These are phyloP conservation scores for Malurus leucopterus DNA, from an alignment of 2,797 vertebrate species.

Conservation along the genomic window DNA sequence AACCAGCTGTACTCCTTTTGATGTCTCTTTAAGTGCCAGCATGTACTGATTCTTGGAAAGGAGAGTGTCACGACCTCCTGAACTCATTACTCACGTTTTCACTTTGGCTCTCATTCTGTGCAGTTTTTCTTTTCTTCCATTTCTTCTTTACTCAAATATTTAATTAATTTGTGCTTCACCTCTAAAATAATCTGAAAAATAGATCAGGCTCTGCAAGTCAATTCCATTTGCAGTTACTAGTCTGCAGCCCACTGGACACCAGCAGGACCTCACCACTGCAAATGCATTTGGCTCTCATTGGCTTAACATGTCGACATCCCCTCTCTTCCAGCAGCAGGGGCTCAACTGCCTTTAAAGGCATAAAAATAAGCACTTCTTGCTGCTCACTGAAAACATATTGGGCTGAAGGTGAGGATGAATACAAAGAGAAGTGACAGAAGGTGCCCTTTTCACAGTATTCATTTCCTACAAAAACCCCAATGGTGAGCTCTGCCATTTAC, in stretches of 20 bases:
- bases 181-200: background rate
- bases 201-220: background rate
- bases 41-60: rapidly evolving
- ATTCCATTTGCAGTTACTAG: background rate
- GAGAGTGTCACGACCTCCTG: background rate
- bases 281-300: background rate
- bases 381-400: background rate
- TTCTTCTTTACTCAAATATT: background rate
- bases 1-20: background rate
- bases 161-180: background rate
- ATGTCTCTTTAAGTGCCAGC: background rate
- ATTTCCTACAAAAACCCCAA: background rate
- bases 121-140: background rate
- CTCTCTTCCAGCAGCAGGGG: background rate
- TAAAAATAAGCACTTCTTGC: background rate
- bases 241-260: background rate
- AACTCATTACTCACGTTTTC: background rate
- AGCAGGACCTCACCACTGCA: background rate
- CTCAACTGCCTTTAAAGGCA: background rate
- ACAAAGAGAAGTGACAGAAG: background rate
- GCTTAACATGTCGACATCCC: background rate
- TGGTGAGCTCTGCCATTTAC: background rate
- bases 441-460: background rate
- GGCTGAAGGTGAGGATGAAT: background rate
- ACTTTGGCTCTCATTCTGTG: background rate